Evolutionary conservation across 2,888 invertebrate genomes (phyloP).

Genomic region (Emmelina monodactyla): DNA sequence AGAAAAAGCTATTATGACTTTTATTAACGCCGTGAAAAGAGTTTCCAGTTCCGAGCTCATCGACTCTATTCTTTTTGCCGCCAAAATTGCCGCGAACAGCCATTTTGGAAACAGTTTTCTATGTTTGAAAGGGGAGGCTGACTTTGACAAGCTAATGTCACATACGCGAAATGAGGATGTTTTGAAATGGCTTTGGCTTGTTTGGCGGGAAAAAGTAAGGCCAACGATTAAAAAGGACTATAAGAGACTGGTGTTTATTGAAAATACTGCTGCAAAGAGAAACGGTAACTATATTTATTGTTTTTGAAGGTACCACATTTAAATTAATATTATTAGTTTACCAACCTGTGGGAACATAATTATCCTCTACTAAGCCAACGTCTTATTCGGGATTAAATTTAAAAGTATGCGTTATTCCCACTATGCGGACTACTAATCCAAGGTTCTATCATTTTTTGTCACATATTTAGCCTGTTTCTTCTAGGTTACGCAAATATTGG

Average conservation of each 20-base stretch:
- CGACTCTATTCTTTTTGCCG: too few species aligned
- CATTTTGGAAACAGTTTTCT: slow-evolving; percentile 15
- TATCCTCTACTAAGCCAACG: too few species aligned
- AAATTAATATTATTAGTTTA: not conserved
- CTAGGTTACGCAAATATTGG: slow-evolving; percentile 71
- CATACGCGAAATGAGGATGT: slow-evolving; percentile 47
- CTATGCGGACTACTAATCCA: too few species aligned
- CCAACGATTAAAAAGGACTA: slow-evolving; percentile 63
- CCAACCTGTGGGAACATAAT: not conserved
- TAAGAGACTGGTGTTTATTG: slow-evolving; percentile 54
- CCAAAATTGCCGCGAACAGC: too few species aligned
- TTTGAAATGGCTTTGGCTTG: slow-evolving; percentile 70
- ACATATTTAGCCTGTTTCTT: too few species aligned
- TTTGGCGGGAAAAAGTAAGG: slow-evolving; percentile 72
- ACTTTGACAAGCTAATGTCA: slow-evolving; percentile 68
- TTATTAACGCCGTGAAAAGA: too few species aligned
- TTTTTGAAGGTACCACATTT: not conserved
- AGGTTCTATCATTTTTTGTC: too few species aligned
- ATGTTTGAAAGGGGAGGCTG: slow-evolving; percentile 71
- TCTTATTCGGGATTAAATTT: too few species aligned
- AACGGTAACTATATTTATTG: slow-evolving; percentile 61
- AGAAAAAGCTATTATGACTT: too few species aligned
- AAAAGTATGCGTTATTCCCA: too few species aligned
- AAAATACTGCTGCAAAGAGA: slow-evolving; percentile 69
- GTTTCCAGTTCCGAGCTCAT: too few species aligned